Base-by-base conservation (phyloP, 1,140 invertebrate genomes). In the Drosophila nigromelanica region DNA sequence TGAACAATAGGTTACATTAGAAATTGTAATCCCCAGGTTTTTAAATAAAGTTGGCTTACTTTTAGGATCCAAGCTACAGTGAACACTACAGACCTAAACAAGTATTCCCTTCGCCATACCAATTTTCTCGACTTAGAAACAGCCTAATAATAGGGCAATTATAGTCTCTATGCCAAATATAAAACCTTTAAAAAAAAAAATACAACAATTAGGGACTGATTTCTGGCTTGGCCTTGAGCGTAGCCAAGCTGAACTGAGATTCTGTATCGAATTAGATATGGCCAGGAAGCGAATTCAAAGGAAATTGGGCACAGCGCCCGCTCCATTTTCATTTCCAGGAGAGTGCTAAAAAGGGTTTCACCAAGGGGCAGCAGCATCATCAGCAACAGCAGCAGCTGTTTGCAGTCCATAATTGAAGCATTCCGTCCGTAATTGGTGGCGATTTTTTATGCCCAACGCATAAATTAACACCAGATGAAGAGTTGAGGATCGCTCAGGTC, bases 341-440 rank as follows among this genome's bases (percentile, higher is more conserved):
- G 51, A 67, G 78, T 78, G 82, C 83, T 87, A 87, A 87, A 87
- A 87, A 89, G 82, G 83, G 76, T 89, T 89, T 73, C 80, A 61
- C 64, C 69, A 35, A 50, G 47, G 6, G 7, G 47, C 21, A 50
- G 24, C 47, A 45, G 27, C 15, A 60, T 7, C n/a, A 52, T 18
- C 21, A 24, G 43, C 37, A 54, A 18, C 14, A 62, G 48, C 76
- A 71, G 80, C 81, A 87, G 83, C 79, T 89, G 83, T 83, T 89
- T 73, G 82, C 80, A 69, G 79, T 39, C 83, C 76, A 89, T 87
- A 87, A 87, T 87, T 87, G 83, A 87, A 79, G 83, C 73, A 87
- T 89, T 83, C 78, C 83, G 51, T 68, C 24, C 73, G 83, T 87
- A 87, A 87, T 87, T 89, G 83, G 76, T 71, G 76, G 79, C 67